Evolutionary conservation across 2,888 invertebrate species (phyloP), one percentile per base, ranked within the genome.

Genomic region (Microdon myrmicae): DNA sequence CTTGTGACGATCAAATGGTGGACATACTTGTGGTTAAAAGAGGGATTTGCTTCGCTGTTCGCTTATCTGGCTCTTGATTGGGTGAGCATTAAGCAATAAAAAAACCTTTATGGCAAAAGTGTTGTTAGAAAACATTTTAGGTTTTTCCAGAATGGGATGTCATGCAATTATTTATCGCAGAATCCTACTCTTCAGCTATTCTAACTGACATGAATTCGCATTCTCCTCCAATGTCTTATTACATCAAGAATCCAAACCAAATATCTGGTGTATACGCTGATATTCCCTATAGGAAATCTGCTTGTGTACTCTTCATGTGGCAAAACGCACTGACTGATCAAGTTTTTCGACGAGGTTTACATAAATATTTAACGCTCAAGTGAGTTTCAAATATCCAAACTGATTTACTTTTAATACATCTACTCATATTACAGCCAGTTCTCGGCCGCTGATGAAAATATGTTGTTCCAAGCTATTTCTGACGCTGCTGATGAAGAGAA

Each of bases 261-360:
- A 92, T 94, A 39, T 86, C 86, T 38, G 87, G 88, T 67, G 89
- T 91, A 8, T 93, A 93, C 69, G 92, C 92, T 73, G 84, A 87
- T 37, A 92, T 96, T 68, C 92, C 94, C 0, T 96, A 96, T 74
- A 87, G 87, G 23, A 96, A 96, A 86, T 90, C 94, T 8, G 90
- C 93, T 5, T 88, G 91, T 0, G 74, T 77, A 3, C 29, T 77
- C n/a, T 59, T 70, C 51, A 78, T 78, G 78, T 78, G 76, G 76
- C 73, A 73, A 19, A 41, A 74, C 51, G 78, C 77, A 0, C 35
- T 78, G 9, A 73, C 73, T 32, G 71, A 77, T 17, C 64, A 49
- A 7, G 72, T 77, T n/a, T 77, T 77, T 68, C 69, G 71, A 22
- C 67, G 61, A 5, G 78, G 77, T 31, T 68, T 77, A 5, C 70